A percentile compares a stretch with the other conserved stretches of the same genome.
phyloP scores from a whole-genome alignment of 2,888 invertebrate genomes.

The Dasypolia templi region DNA sequence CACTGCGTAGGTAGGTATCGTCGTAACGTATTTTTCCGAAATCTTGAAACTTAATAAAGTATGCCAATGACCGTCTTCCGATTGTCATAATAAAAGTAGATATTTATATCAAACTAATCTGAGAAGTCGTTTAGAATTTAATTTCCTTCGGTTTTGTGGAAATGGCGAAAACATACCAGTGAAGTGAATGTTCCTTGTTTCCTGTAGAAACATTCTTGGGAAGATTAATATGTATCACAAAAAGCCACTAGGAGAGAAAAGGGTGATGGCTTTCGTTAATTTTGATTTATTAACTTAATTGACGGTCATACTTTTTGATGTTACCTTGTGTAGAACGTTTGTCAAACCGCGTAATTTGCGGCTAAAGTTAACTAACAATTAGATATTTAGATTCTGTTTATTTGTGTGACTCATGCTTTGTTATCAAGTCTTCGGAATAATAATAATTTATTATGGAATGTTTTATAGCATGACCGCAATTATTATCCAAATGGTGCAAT shows the following conservation, averaged over 20 bases:
- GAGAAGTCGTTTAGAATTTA: constrained; percentile 33
- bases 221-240: background rate
- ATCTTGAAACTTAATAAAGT: constrained; percentile 25
- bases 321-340: background rate
- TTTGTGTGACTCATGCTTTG: constrained; percentile 20
- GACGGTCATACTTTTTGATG: background rate
- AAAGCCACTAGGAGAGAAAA: background rate
- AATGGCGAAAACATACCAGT: constrained; percentile 38
- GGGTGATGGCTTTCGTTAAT: background rate
- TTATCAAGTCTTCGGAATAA: constrained; percentile 3
- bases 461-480: constrained; percentile 31
- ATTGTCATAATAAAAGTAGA: constrained; percentile 36
- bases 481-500: constrained; percentile 47
- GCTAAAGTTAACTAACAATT: constrained; percentile 1
- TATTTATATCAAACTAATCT: constrained; percentile 37
- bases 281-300: background rate
- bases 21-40: constrained; percentile 42
- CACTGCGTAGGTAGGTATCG: constrained; percentile 14
- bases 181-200: constrained; percentile 26
- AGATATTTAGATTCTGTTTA: background rate
- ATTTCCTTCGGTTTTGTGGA: constrained; percentile 29
- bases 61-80: constrained; percentile 36
- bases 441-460: background rate
- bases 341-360: background rate
- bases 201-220: constrained; percentile 13